A percentile compares a stretch with the other conserved stretches of the same genome.
Evolutionary conservation across 2,888 invertebrate species (phyloP).

Genomic region (Lordiphosa andalusiaca): DNA sequence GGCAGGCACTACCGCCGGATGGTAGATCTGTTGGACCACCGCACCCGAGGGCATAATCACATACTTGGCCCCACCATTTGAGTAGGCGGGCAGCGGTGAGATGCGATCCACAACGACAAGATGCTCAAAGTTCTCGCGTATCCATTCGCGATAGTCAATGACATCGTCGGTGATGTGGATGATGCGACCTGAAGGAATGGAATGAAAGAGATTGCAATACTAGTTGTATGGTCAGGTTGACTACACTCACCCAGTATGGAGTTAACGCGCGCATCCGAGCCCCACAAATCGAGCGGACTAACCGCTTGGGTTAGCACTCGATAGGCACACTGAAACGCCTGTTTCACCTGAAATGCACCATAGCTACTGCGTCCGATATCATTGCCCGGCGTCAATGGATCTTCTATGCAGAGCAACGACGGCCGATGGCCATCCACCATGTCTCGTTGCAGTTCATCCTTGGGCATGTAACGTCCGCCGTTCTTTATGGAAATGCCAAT

Average conservation of each 20-base stretch:
- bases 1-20: conserved; percentile 57
- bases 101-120: conserved; percentile 72
- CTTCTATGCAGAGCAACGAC: conserved; percentile 97
- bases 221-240: too few relatives aligned
- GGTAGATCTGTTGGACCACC: conserved; percentile 66
- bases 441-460: conserved; percentile 94
- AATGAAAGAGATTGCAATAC: neutral
- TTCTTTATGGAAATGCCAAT: conserved; percentile 92
- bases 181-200: conserved; percentile 85
- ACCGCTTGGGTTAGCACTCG: conserved; percentile 90
- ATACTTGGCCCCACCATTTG: conserved; percentile 66
- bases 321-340: conserved; percentile 98
- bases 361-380: conserved; percentile 99
- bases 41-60: conserved; percentile 69
- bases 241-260: conserved; percentile 83
- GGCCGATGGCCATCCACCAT: conserved; percentile 97
- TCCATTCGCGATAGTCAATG: conserved; percentile 83
- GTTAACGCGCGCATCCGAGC: conserved; percentile 82
- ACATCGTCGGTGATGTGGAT: conserved; percentile 97
- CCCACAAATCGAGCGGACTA: conserved; percentile 81
- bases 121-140: conserved; percentile 79
- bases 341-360: conserved; percentile 86
- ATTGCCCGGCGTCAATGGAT: conserved; percentile 96
- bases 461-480: conserved; percentile 95
- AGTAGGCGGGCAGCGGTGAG: conserved; percentile 62